Conservation (phyloP, 2,888 invertebrate species). For the Neocrepidodera transversa region DNA sequence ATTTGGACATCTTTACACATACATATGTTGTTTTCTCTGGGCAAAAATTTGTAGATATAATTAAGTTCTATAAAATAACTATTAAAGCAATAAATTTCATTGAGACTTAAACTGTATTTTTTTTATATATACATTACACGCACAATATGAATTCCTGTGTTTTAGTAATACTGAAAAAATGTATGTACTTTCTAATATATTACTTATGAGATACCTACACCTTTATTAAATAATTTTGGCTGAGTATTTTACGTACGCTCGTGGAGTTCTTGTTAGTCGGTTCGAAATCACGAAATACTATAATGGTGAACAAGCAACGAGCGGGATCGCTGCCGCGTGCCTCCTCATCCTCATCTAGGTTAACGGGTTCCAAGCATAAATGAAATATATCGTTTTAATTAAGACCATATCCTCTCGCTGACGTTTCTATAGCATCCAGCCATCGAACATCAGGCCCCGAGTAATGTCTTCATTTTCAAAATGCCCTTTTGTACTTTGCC, state of each 20-base stretch:
- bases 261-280: constrained; percentile 7
- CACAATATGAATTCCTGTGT: too few species aligned
- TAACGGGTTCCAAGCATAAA: constrained; percentile 23
- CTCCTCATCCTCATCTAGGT: constrained; percentile 20
- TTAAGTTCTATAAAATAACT: too few species aligned
- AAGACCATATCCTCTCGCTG: constrained; percentile 12
- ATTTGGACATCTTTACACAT: too few species aligned
- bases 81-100: too few species aligned
- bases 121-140: too few species aligned
- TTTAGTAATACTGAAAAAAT: too few species aligned
- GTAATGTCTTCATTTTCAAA: constrained; percentile 32
- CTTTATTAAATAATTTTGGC: too few species aligned
- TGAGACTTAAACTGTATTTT: too few species aligned
- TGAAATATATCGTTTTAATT: constrained; percentile 29
- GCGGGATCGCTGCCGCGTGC: constrained; percentile 1
- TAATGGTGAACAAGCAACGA: constrained; percentile 2
- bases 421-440: constrained; percentile 13
- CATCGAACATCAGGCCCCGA: constrained; percentile 28
- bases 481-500: constrained; percentile 26
- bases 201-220: too few species aligned
- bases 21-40: too few species aligned
- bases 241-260: constrained; percentile 4
- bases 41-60: too few species aligned
- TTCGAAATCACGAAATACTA: constrained; percentile 11
- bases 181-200: too few species aligned